These are phyloP conservation scores for Cryptocephalus moraei DNA, from an alignment of 2,888 invertebrate genomes.

Conservation along the genomic window DNA sequence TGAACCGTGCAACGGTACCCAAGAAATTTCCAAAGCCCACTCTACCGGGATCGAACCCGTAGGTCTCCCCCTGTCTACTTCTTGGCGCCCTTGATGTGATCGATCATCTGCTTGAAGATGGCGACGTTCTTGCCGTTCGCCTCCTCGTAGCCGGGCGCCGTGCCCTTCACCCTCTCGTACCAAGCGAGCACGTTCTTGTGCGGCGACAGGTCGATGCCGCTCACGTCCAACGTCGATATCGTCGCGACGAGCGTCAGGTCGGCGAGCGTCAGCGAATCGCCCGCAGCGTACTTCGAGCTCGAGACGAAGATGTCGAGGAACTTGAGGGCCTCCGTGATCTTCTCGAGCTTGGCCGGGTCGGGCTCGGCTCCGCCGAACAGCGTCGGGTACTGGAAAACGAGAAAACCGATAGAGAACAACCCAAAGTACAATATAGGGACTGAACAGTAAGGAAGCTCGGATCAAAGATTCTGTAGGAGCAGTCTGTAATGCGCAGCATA, in stretches of 20 bases:
- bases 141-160: conserved; percentile 47
- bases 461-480: too few species aligned
- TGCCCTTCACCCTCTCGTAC: conserved; percentile 47
- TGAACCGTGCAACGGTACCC: too few species aligned
- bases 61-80: too few species aligned
- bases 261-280: conserved; percentile 64
- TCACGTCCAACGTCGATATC: conserved; percentile 59
- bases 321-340: conserved; percentile 56
- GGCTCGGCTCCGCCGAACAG: conserved; percentile 37
- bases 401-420: too few species aligned
- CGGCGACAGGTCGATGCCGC: conserved; percentile 52
- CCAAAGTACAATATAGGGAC: too few species aligned
- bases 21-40: too few species aligned
- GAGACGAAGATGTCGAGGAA: conserved; percentile 64
- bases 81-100: conserved; percentile 14
- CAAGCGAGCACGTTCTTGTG: conserved; percentile 59
- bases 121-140: conserved; percentile 30
- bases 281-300: conserved; percentile 60
- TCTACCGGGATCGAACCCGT: too few species aligned
- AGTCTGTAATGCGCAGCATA: too few species aligned
- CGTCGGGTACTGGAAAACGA: conserved; percentile 28
- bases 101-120: conserved; percentile 28
- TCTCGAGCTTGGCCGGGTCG: conserved; percentile 57
- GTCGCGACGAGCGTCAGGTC: conserved; percentile 61
- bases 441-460: too few species aligned